phyloP scores from a whole-genome alignment of 1,140 invertebrate genomes.

The Pogonomyrmex californicus region DNA sequence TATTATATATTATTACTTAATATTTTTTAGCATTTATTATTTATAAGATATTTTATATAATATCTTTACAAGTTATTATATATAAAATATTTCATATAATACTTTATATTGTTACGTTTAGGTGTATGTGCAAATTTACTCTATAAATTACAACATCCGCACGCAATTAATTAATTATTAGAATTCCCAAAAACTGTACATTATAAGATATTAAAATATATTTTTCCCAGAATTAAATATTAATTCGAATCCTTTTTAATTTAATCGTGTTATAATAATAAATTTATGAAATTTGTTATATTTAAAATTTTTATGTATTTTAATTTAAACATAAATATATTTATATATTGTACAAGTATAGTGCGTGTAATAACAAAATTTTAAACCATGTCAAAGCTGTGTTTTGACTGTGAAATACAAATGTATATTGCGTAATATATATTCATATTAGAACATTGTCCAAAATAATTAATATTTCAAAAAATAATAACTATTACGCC shows the following conservation, averaged over 20 bases:
- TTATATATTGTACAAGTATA: neutral
- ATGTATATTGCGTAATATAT: neutral
- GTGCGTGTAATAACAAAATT: neutral
- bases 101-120: neutral
- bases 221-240: neutral
- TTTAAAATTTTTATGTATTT: neutral
- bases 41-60: neutral
- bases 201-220: neutral
- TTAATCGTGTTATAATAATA: neutral
- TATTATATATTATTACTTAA: too few species aligned
- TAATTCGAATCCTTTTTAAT: neutral
- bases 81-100: neutral
- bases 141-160: neutral
- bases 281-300: neutral
- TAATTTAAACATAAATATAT: neutral
- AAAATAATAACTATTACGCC: neutral
- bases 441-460: neutral
- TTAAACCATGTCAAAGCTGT: neutral
- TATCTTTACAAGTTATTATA: neutral
- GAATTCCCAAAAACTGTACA: too few species aligned
- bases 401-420: neutral
- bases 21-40: neutral
- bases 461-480: neutral
- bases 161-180: too few species aligned
- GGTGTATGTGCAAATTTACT: neutral